Evolutionary conservation across 2,113 vertebrate genomes (phyloP).

Genomic region (Poicephalus gulielmi): DNA sequence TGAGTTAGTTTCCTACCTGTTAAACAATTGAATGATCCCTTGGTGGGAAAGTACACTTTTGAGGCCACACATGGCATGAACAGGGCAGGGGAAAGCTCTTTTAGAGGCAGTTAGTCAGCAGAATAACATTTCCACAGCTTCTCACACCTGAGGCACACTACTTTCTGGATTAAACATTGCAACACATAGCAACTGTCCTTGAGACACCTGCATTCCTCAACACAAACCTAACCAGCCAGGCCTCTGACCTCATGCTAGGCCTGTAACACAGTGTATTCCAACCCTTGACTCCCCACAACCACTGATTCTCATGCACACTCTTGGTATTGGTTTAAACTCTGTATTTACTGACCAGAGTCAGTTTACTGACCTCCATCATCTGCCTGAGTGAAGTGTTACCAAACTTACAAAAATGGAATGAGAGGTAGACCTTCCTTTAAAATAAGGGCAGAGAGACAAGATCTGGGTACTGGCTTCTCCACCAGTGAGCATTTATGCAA

Average conservation of each 20-base stretch:
- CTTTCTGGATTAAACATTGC: not conserved
- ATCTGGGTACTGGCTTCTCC: not conserved
- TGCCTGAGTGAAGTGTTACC: not conserved
- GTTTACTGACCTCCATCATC: not conserved
- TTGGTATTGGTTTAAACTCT: not conserved
- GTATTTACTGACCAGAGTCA: not conserved
- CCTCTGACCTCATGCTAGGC: not conserved
- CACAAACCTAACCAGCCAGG: not conserved
- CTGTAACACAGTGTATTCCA: not conserved
- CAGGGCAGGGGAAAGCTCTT: not conserved
- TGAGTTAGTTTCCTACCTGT: not conserved
- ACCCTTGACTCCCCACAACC: not conserved
- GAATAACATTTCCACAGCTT: not conserved
- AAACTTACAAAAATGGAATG: not conserved
- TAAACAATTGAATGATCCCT: not conserved
- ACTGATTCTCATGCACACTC: fast-evolving
- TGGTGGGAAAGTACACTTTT: not conserved
- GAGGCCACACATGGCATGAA: not conserved
- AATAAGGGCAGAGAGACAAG: not conserved
- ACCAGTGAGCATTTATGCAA: not conserved
- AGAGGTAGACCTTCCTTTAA: not conserved
- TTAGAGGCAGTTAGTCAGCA: not conserved
- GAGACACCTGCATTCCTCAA: not conserved
- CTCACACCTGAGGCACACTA: not conserved
- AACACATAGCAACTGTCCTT: not conserved